Conservation (phyloP, 2,888 invertebrate species). For the Pseudeuparius sepicola region DNA sequence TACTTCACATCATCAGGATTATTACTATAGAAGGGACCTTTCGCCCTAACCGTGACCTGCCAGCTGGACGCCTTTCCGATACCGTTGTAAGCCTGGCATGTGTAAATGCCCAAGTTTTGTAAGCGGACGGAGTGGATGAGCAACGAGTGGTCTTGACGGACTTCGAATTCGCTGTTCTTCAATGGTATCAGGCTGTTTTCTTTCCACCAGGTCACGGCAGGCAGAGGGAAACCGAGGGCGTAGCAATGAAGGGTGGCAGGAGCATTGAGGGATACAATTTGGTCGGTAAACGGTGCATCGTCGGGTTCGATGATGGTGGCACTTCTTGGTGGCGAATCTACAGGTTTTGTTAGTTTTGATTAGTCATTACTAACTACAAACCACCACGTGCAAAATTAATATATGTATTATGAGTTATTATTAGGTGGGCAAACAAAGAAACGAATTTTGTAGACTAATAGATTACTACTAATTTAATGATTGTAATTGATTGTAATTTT, state of each 20-base stretch:
- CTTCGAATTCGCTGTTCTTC: constrained; percentile 57
- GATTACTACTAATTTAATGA: too few species aligned
- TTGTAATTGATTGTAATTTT: too few species aligned
- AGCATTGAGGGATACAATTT: constrained; percentile 60
- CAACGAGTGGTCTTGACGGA: constrained; percentile 62
- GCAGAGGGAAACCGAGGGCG: constrained; percentile 72
- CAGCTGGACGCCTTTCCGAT: constrained; percentile 61
- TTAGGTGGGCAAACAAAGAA: too few species aligned
- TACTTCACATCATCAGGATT: constrained; percentile 48
- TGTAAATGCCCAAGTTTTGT: constrained; percentile 73
- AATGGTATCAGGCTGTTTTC: constrained; percentile 66
- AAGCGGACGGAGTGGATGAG: constrained; percentile 60
- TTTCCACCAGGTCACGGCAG: constrained; percentile 77
- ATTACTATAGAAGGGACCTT: constrained; percentile 55
- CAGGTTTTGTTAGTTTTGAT: background rate
- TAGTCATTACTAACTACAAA: too few species aligned
- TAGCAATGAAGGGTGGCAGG: constrained; percentile 67
- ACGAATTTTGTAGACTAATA: too few species aligned
- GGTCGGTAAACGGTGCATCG: constrained; percentile 41
- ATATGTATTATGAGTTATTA: too few species aligned
- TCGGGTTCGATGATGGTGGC: constrained; percentile 54
- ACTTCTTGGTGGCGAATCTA: constrained; percentile 43
- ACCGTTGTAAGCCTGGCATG: constrained; percentile 84
- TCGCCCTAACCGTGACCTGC: constrained; percentile 61
- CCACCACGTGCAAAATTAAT: too few species aligned